Percentiles rank a stretch among this genome's conserved stretches.
Evolutionary conservation across 2,797 vertebrate species (phyloP).

Genomic region (Syncerus caffer): DNA sequence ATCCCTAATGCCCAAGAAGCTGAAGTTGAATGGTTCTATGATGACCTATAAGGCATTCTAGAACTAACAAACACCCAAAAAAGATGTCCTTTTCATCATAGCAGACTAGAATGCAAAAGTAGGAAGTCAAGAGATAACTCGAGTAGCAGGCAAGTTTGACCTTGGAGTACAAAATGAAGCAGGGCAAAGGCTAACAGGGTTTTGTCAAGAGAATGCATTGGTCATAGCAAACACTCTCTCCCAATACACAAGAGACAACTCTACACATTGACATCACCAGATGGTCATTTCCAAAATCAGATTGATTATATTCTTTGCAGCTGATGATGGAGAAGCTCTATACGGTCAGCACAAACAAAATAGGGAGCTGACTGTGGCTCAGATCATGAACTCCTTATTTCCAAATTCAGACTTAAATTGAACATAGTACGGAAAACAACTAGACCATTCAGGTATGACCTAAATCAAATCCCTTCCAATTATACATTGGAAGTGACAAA

Average conservation of each 20-base stretch:
- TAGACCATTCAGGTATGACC: background rate
- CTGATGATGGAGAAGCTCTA: background rate
- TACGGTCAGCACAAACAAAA: background rate
- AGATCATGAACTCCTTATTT: background rate
- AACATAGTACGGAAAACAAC: background rate
- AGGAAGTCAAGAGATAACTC: background rate
- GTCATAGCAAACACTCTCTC: background rate
- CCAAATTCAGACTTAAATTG: background rate
- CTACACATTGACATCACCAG: background rate
- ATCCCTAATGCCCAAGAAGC: background rate
- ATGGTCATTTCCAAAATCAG: background rate
- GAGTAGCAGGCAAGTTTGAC: background rate
- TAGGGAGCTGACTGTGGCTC: background rate
- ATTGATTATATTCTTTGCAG: background rate
- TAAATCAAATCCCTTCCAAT: background rate
- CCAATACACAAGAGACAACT: background rate
- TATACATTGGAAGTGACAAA: background rate
- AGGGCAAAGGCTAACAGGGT: background rate
- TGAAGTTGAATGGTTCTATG: background rate
- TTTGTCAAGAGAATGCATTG: background rate
- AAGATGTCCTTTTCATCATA: background rate
- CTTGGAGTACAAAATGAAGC: background rate
- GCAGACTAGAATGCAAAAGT: background rate
- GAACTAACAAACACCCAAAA: background rate
- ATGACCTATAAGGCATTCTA: background rate